Evolutionary conservation across 2,113 vertebrate species (phyloP).

Genomic region (Dinomys branickii): DNA sequence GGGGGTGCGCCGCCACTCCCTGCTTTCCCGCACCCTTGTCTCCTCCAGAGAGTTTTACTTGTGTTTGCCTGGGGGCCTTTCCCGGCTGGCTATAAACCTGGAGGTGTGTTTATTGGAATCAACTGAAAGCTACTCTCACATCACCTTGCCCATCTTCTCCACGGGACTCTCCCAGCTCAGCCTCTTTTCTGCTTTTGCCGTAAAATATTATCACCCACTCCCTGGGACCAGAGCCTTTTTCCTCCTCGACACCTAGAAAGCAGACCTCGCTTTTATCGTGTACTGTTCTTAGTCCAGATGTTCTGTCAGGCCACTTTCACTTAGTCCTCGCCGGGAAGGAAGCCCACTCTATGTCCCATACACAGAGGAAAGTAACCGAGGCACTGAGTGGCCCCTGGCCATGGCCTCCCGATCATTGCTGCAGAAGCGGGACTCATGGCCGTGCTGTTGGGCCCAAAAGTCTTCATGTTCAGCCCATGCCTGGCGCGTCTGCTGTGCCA

Average conservation of each 20-base stretch:
- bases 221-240: not conserved
- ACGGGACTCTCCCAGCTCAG: not conserved
- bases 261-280: not conserved
- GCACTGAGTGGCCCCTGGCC: not conserved
- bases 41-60: not conserved
- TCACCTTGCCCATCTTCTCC: not conserved
- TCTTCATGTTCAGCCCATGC: not conserved
- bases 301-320: not conserved
- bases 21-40: not conserved
- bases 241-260: not conserved
- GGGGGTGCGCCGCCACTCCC: not conserved
- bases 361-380: not conserved
- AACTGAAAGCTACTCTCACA: not conserved
- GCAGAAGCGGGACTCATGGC: not conserved
- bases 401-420: no score
- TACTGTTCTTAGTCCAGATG: not conserved
- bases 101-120: not conserved
- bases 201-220: not conserved
- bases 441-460: no score
- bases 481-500: not conserved
- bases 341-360: not conserved
- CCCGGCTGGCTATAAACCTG: not conserved
- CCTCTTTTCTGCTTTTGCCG: not conserved
- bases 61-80: not conserved
- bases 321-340: not conserved